phyloP scores from a whole-genome alignment of 2,113 vertebrate species.

The Sceloporus undulatus region DNA sequence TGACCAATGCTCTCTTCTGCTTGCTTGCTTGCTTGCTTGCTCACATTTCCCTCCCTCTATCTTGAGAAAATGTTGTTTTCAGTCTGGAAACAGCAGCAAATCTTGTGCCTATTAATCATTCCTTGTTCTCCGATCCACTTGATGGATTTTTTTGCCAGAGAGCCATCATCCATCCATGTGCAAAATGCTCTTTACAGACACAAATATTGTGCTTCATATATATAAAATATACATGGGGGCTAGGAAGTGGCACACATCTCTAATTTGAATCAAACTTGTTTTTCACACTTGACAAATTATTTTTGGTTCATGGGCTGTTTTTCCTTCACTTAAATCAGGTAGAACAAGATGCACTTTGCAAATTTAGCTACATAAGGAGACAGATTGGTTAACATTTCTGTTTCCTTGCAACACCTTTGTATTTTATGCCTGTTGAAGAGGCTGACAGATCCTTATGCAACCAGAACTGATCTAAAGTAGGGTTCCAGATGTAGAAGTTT shows the following conservation, averaged over 20 bases:
- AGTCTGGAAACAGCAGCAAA: slow-evolving; percentile 20
- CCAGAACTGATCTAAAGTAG: not conserved
- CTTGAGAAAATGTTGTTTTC: not conserved
- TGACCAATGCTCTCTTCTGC: not conserved
- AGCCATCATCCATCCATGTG: slow-evolving; percentile 32
- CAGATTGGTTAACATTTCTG: slow-evolving; percentile 44
- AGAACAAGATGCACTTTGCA: slow-evolving; percentile 61
- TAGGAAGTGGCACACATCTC: slow-evolving; percentile 28
- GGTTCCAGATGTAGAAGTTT: not conserved
- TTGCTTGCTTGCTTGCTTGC: not conserved
- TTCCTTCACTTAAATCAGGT: slow-evolving; percentile 66
- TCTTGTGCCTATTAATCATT: slow-evolving; percentile 34
- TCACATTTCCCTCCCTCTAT: not conserved
- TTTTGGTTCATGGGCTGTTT: slow-evolving; percentile 65
- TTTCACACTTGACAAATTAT: slow-evolving; percentile 37
- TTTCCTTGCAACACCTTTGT: slow-evolving; percentile 34
- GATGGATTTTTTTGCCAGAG: slow-evolving; percentile 33
- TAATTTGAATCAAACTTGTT: not conserved
- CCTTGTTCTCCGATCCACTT: slow-evolving; percentile 28
- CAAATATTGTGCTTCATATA: slow-evolving; percentile 18
- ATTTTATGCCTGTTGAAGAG: slow-evolving; percentile 40
- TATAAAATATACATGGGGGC: not conserved
- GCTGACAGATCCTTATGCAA: slow-evolving; percentile 35
- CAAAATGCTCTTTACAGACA: slow-evolving; percentile 18
- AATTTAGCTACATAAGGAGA: slow-evolving; percentile 42